Percentiles rank a stretch among this genome's conserved stretches.
Conservation (phyloP, 2,888 invertebrate genomes). For the Rutpela maculata region DNA sequence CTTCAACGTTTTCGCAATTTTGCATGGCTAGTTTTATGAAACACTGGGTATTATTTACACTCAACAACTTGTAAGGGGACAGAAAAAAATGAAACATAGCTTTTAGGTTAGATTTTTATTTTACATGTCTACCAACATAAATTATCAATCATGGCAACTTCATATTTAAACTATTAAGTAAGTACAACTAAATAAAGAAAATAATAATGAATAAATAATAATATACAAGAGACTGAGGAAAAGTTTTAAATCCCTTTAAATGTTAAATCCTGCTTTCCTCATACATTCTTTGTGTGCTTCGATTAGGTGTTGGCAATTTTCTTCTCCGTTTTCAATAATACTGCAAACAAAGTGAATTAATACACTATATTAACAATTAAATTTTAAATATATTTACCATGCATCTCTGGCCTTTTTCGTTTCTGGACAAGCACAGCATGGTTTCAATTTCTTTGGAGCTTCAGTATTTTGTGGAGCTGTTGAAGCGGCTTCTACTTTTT, state of each 20-base stretch:
- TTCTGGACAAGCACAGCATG: conserved; percentile 98
- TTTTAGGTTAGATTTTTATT: conserved; percentile 10
- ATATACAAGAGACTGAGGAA: neutral
- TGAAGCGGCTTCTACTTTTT: conserved; percentile 75
- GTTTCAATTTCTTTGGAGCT: conserved; percentile 85
- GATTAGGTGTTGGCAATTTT: conserved; percentile 90
- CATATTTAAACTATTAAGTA: neutral
- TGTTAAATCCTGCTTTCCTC: conserved; percentile 96
- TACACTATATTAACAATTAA: conserved; percentile 35
- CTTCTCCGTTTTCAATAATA: conserved; percentile 93
- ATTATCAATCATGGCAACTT: neutral
- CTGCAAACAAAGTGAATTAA: conserved; percentile 76
- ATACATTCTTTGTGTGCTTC: conserved; percentile 98
- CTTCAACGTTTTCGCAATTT: neutral
- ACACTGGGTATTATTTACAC: too few relatives aligned
- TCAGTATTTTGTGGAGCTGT: conserved; percentile 67
- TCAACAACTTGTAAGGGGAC: too few relatives aligned
- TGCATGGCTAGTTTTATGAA: conserved; percentile 15
- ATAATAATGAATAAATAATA: too few relatives aligned
- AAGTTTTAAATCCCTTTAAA: conserved; percentile 77
- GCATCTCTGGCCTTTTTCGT: conserved; percentile 92
- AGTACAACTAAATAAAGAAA: neutral
- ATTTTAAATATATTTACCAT: conserved; percentile 80
- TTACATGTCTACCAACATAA: conserved; percentile 25
- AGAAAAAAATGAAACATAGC: too few relatives aligned